Evolutionary conservation across 2,888 invertebrate genomes (phyloP).

Genomic region (Epinotia demarniana): DNA sequence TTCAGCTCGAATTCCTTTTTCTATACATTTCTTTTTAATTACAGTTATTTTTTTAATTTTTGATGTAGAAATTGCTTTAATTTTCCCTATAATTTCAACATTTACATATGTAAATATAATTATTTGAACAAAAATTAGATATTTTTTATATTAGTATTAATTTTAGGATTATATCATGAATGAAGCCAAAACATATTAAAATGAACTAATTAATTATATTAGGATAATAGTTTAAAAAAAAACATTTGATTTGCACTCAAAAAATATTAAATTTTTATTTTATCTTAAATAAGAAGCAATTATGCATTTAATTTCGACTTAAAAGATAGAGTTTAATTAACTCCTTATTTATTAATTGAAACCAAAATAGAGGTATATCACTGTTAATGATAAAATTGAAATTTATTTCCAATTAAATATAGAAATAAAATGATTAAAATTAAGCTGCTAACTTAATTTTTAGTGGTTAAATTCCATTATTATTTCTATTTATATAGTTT

Average conservation of each 20-base stretch:
- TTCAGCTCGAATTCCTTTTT: slow-evolving; percentile 70
- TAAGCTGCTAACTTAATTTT: slow-evolving; percentile 88
- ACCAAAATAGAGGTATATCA: slow-evolving; percentile 86
- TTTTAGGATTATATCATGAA: too few relatives aligned
- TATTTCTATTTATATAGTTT: slow-evolving; percentile 86
- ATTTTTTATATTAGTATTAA: too few relatives aligned
- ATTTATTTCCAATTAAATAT: slow-evolving; percentile 80
- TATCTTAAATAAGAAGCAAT: slow-evolving; percentile 86
- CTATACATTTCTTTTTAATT: slow-evolving; percentile 86
- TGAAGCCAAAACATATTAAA: too few relatives aligned
- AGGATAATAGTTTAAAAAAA: too few relatives aligned
- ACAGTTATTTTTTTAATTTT: slow-evolving; percentile 89
- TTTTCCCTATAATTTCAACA: slow-evolving; percentile 84
- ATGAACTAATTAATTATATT: too few relatives aligned
- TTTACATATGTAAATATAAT: too few relatives aligned
- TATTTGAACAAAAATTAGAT: too few relatives aligned
- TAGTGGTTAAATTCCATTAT: slow-evolving; percentile 80
- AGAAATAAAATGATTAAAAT: slow-evolving; percentile 81
- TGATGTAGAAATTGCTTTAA: slow-evolving; percentile 88
- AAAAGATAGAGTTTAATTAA: slow-evolving; percentile 72
- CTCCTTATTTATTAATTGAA: slow-evolving; percentile 85
- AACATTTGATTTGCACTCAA: too few relatives aligned
- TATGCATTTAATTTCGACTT: slow-evolving; percentile 77
- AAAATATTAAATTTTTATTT: too few relatives aligned
- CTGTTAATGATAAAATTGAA: slow-evolving; percentile 87